phyloP scores from a whole-genome alignment of 2,113 vertebrate genomes.

The Tetrax tetrax region DNA sequence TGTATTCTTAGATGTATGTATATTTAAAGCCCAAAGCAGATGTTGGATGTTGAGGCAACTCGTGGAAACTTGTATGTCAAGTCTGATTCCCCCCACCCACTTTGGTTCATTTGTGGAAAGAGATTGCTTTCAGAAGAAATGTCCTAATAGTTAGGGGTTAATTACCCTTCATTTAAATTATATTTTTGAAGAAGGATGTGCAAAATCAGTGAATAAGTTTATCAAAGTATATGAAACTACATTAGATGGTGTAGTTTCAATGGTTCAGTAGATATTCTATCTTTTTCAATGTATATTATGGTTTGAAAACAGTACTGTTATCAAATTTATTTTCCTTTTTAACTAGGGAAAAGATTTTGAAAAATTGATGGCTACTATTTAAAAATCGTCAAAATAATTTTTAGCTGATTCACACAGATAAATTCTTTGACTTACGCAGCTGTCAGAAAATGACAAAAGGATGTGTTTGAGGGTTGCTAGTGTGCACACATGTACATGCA shows the following conservation, averaged over 20 bases:
- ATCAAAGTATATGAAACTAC: background rate
- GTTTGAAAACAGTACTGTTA: background rate
- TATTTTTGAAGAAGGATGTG: background rate
- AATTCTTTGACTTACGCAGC: background rate
- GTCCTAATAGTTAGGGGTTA: background rate
- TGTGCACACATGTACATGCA: background rate
- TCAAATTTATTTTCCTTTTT: background rate
- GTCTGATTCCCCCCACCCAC: accelerated
- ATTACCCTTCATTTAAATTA: background rate
- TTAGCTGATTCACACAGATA: background rate
- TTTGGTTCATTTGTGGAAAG: background rate
- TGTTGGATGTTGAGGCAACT: slow-evolving; percentile 24
- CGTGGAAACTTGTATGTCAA: slow-evolving; percentile 6
- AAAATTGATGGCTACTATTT: background rate
- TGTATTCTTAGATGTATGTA: slow-evolving; percentile 36
- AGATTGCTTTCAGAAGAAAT: background rate
- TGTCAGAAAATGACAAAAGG: background rate
- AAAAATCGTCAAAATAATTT: background rate
- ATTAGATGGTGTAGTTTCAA: background rate
- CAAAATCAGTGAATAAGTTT: background rate
- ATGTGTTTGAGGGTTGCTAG: background rate
- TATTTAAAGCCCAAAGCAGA: slow-evolving; percentile 59
- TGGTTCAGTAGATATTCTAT: background rate
- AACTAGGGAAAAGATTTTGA: background rate
- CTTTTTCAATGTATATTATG: background rate